Percentiles rank a stretch among this genome's conserved stretches.
Conservation (phyloP, 1,140 invertebrate genomes). For the Chironomus striatipennis region DNA sequence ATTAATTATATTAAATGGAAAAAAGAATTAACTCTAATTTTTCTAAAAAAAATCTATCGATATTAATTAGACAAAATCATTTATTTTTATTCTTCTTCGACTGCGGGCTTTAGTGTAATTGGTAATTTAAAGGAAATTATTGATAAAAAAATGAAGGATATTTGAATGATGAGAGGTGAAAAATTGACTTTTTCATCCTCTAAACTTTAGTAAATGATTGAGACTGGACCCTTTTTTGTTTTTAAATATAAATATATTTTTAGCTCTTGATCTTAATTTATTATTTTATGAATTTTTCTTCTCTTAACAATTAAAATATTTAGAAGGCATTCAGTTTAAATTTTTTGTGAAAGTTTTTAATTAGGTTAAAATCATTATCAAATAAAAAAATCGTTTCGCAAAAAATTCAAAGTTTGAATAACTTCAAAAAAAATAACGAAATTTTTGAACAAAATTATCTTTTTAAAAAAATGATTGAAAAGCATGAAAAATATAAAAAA, state of each 20-base stretch:
- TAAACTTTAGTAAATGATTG: background rate
- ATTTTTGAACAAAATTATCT: background rate
- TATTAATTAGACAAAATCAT: too few relatives aligned
- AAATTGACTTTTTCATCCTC: background rate
- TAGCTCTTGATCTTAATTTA: constrained; percentile 10
- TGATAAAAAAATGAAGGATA: background rate
- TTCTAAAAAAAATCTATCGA: too few relatives aligned
- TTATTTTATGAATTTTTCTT: background rate
- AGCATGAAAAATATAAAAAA: constrained; percentile 2
- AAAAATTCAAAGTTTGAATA: too few relatives aligned
- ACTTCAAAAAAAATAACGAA: background rate
- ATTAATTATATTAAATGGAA: too few relatives aligned
- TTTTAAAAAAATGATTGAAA: background rate
- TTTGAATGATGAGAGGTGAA: constrained; percentile 1
- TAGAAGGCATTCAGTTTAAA: too few relatives aligned
- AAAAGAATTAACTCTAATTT: too few relatives aligned
- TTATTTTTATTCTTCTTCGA: too few relatives aligned
- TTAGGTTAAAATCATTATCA: too few relatives aligned
- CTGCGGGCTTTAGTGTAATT: too few relatives aligned
- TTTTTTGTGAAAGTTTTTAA: too few relatives aligned
- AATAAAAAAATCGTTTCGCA: too few relatives aligned
- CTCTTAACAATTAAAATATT: background rate
- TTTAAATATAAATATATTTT: background rate
- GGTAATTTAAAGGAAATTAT: background rate
- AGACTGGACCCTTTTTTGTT: constrained; percentile 7